Conservation (phyloP, 2,797 vertebrate species). For the Prunella strophiata region DNA sequence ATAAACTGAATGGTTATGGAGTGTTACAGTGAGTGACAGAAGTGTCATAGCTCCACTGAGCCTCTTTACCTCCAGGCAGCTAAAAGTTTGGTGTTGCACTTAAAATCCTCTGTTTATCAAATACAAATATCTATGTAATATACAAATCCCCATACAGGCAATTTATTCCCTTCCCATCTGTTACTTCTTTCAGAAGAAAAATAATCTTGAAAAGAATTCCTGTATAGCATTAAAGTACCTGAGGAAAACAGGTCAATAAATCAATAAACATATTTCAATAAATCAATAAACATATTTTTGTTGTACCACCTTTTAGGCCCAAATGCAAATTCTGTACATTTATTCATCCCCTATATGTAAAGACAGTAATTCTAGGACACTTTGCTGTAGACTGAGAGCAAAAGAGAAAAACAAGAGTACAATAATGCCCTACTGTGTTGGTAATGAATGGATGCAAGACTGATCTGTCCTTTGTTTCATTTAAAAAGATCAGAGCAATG, state of each 20-base stretch:
- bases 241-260: not conserved
- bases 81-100: not conserved
- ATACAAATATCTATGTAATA: not conserved
- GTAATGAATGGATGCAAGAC: not conserved
- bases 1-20: not conserved
- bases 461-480: not conserved
- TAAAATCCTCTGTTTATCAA: not conserved
- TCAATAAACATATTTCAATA: not conserved
- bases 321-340: not conserved
- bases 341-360: not conserved
- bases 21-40: not conserved
- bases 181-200: slow-evolving; percentile 2
- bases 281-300: not conserved
- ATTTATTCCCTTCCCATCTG: not conserved
- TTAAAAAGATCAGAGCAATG: not conserved
- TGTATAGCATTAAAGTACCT: not conserved
- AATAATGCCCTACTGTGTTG: not conserved
- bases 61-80: not conserved
- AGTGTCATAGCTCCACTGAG: not conserved
- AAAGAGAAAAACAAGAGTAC: not conserved
- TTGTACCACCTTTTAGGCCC: not conserved
- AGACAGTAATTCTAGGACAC: not conserved
- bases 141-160: not conserved
- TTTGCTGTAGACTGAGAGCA: not conserved
- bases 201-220: not conserved